phyloP scores from a whole-genome alignment of 2,797 vertebrate species.

The Neomorphus geoffroyi region DNA sequence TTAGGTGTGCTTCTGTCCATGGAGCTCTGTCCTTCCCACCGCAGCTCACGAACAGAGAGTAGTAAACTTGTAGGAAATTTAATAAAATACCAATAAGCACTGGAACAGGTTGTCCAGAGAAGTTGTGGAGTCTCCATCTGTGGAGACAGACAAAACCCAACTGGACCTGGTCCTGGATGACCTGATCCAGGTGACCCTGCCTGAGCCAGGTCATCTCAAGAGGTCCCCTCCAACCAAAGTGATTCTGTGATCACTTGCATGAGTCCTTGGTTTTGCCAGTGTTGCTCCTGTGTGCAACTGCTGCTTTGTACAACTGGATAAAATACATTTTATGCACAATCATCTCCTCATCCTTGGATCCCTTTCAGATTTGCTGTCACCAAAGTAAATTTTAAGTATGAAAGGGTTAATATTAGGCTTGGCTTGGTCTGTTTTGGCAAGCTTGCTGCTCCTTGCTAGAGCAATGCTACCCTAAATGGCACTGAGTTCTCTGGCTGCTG shows the following conservation, averaged over 20 bases:
- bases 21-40: neutral
- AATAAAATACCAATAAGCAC: neutral
- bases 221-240: neutral
- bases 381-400: neutral
- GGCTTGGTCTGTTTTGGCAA: slow-evolving; percentile 7
- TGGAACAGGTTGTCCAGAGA: neutral
- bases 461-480: slow-evolving; percentile 39
- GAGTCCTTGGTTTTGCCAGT: neutral
- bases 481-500: slow-evolving; percentile 41
- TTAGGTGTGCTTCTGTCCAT: neutral
- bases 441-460: neutral
- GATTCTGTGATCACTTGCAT: neutral
- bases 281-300: neutral
- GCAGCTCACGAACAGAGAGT: neutral
- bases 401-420: slow-evolving; percentile 16
- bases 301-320: neutral
- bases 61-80: neutral
- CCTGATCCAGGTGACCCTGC: neutral
- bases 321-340: neutral
- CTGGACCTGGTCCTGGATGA: neutral
- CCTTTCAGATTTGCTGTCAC: neutral
- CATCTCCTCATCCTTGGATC: neutral
- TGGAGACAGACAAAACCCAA: neutral
- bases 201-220: neutral
- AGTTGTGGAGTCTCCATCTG: neutral